Evolutionary conservation across 2,797 vertebrate genomes (phyloP), one percentile per base, ranked within the genome.

Genomic region (Rhinogobio ventralis): DNA sequence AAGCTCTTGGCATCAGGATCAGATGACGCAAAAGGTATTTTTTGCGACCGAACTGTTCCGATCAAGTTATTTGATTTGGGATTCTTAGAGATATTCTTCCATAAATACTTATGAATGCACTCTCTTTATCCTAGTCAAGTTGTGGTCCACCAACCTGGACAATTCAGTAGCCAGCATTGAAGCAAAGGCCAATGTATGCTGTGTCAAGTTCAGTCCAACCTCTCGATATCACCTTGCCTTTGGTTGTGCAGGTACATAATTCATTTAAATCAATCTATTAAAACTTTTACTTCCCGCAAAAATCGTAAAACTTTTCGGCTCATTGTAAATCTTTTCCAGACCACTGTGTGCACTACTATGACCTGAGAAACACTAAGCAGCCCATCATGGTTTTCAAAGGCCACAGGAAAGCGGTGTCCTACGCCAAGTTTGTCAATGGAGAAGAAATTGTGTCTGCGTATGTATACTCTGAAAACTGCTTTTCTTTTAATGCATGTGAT

Each of bases 331-430:
- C 51, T 86, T 75, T 87, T 78, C 1, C 93, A 99, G 98, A 99
- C 95, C 98, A 99, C 95, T 99, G 98, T 94, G 98, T 99, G 89
- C 98, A 99, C 94, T 99, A 99, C 95, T 99, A 99, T 1, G 98
- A 99, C 91, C 97, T 99, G 77, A 96, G 98, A 90, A 99, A 99
- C 96, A 99, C 98, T 93, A 99, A 99, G 89, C 98, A 99, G 92
- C 98, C 98, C 17, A 99, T 99, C 93, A 99, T 99, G 98, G 98
- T 99, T 84, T 99, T 99, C 93, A 99, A 99, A 92, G 98, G 98
- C 87, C 98, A 99, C 91, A 96, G 98, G 90, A 99, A 99, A 91
- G 98, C 98, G 0, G 98, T 99, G 86, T 99, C 98, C 68, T 99
- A 99, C 0, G 98, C 98, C 71, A 99, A 99, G 88, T 99, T 99